A percentile compares a stretch with the other conserved stretches of the same genome.
These are phyloP conservation scores for Thymelicus acteon DNA, from an alignment of 2,888 invertebrate species.

Conservation along the genomic window DNA sequence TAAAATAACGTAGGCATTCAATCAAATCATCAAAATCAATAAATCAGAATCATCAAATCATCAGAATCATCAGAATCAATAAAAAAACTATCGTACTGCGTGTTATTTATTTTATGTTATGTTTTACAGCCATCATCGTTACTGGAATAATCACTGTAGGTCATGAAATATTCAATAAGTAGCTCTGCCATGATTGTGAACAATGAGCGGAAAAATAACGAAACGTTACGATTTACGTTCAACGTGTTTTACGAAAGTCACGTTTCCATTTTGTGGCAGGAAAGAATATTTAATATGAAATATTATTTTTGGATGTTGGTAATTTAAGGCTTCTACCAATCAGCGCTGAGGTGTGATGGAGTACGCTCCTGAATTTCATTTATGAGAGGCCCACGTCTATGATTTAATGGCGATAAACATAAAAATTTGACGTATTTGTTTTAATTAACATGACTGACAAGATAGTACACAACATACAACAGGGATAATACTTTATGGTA, in stretches of 20 bases:
- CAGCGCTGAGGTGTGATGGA: not conserved
- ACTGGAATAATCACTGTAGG: conserved; percentile 18
- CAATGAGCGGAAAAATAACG: conserved; percentile 32
- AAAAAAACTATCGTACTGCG: not conserved
- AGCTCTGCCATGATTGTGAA: conserved; percentile 25
- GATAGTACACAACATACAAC: too few species aligned
- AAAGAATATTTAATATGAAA: conserved; percentile 23
- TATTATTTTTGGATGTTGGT: conserved; percentile 16
- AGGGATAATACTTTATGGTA: too few species aligned
- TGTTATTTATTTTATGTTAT: too few species aligned
- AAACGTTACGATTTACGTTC: conserved; percentile 26
- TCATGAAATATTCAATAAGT: conserved; percentile 34
- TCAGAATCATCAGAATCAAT: too few species aligned
- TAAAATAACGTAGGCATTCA: too few species aligned
- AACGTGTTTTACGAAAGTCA: conserved; percentile 20
- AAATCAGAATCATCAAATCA: too few species aligned
- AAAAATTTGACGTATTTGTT: too few species aligned
- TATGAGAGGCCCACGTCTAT: too few species aligned
- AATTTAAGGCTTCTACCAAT: conserved; percentile 2
- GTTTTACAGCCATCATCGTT: conserved; percentile 14
- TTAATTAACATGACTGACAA: too few species aligned
- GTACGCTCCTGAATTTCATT: too few species aligned
- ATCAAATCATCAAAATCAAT: too few species aligned
- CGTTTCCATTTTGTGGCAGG: conserved; percentile 19
- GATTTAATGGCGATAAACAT: too few species aligned